Conservation (phyloP, 1,140 invertebrate species). For the Brachionus paranguensis region DNA sequence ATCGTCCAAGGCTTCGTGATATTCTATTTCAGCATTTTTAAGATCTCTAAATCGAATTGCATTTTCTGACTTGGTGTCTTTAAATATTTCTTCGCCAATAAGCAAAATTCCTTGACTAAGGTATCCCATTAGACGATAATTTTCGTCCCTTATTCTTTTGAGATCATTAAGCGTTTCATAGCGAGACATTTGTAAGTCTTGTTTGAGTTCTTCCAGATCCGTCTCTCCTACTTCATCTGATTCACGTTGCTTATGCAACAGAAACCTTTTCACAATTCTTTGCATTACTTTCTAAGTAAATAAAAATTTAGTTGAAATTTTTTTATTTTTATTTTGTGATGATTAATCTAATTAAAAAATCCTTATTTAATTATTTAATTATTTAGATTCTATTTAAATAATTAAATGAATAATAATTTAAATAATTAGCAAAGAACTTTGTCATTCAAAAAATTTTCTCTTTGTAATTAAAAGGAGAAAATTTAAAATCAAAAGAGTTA, state of each 20-base stretch:
- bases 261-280: conserved; percentile 34
- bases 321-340: neutral
- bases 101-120: neutral
- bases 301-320: neutral
- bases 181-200: conserved; percentile 40
- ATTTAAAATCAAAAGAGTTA: no score
- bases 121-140: neutral
- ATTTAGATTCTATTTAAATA: no score
- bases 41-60: neutral
- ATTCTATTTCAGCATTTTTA: neutral
- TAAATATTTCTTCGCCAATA: conserved; percentile 31
- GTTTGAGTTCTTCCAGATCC: conserved; percentile 39
- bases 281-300: conserved; percentile 40
- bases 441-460: no score
- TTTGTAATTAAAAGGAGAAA: no score
- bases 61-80: conserved; percentile 14
- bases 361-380: no score
- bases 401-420: no score
- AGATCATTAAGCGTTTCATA: conserved; percentile 37
- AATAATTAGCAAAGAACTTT: no score
- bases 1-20: neutral
- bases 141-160: conserved; percentile 34
- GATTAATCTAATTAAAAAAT: neutral
- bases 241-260: conserved; percentile 40
- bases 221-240: conserved; percentile 1